Percentiles rank a stretch among this genome's conserved stretches.
These are phyloP conservation scores for Hemicrepidius hirtus DNA, from an alignment of 2,888 invertebrate genomes.

Conservation along the genomic window DNA sequence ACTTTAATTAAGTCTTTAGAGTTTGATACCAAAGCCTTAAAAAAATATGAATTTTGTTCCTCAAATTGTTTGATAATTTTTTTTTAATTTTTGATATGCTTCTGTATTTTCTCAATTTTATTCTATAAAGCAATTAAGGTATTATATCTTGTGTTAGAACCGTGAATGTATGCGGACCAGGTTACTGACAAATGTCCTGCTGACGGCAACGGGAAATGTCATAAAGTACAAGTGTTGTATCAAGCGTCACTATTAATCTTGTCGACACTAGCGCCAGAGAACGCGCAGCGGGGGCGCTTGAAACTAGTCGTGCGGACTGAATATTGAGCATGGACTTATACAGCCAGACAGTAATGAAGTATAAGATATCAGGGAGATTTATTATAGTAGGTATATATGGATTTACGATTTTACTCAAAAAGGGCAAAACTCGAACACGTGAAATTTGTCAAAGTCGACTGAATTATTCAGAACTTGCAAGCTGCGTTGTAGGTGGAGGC, in stretches of 20 bases:
- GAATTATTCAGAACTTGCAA: conserved; percentile 17
- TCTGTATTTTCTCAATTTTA: conserved; percentile 3
- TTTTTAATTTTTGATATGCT: background rate
- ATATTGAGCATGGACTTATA: conserved; percentile 53
- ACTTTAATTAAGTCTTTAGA: too few species aligned
- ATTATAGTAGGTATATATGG: conserved; percentile 42
- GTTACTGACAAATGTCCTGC: conserved; percentile 55
- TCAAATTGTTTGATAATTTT: too few species aligned
- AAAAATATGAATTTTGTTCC: too few species aligned
- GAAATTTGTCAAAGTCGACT: conserved; percentile 33
- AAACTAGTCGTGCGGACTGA: conserved; percentile 54
- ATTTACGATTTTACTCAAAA: conserved; percentile 40
- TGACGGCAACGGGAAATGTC: conserved; percentile 62
- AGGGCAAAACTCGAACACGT: conserved; percentile 23
- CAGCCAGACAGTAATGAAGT: conserved; percentile 51
- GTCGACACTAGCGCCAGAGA: conserved; percentile 58
- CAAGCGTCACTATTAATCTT: conserved; percentile 62
- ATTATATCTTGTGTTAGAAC: conserved; percentile 37
- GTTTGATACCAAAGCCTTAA: too few species aligned
- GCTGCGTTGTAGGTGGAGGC: conserved; percentile 16
- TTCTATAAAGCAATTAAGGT: conserved; percentile 24
- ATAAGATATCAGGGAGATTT: conserved; percentile 50
- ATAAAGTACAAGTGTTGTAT: conserved; percentile 60
- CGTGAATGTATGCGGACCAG: conserved; percentile 35
- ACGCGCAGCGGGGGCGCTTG: conserved; percentile 46